phyloP scores from a whole-genome alignment of 2,113 vertebrate genomes.

The Equus quagga region DNA sequence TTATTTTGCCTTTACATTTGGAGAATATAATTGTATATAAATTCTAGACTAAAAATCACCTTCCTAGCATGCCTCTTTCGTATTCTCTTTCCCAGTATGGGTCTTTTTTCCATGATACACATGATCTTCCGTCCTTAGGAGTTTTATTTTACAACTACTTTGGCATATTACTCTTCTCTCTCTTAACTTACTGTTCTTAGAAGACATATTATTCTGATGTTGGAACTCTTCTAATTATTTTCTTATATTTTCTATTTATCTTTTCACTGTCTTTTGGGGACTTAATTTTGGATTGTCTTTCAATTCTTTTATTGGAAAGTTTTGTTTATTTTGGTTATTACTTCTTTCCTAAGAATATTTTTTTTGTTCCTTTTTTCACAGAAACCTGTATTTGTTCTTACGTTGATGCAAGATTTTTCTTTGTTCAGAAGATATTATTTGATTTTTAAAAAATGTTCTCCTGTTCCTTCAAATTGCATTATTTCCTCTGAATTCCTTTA shows the following conservation, averaged over 20 bases:
- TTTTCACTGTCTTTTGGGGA: not conserved
- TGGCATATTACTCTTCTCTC: not conserved
- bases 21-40: not conserved
- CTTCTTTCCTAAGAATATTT: not conserved
- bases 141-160: not conserved
- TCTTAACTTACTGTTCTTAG: not conserved
- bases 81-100: not conserved
- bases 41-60: not conserved
- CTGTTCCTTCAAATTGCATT: not conserved
- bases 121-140: not conserved
- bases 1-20: not conserved
- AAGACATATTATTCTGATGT: not conserved
- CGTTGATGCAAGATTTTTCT: not conserved
- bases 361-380: not conserved
- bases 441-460: not conserved
- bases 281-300: not conserved
- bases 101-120: not conserved
- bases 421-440: not conserved
- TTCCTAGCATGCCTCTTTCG: not conserved
- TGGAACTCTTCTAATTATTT: not conserved
- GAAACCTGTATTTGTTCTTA: not conserved
- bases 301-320: not conserved
- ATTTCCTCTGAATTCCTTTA: not conserved
- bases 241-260: not conserved
- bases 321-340: not conserved